Conservation (phyloP, 2,797 vertebrate species). For the Parauchenoglanis ngamensis region DNA sequence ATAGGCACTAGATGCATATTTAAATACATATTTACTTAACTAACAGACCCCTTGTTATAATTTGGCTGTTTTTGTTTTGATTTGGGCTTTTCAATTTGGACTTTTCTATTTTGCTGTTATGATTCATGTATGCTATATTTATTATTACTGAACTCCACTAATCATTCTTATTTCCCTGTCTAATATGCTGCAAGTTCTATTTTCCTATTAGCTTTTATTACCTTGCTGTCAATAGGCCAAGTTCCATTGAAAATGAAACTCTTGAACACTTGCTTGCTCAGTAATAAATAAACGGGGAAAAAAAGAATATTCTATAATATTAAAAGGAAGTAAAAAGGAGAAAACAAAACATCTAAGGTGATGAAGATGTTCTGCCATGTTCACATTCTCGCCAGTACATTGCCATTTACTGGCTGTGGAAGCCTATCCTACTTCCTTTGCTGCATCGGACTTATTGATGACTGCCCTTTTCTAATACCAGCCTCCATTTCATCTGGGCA, state of each 20-base stretch:
- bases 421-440: neutral
- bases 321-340: neutral
- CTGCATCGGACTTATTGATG: slow-evolving; percentile 38
- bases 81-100: too few species aligned
- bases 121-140: neutral
- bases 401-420: neutral
- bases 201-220: neutral
- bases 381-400: neutral
- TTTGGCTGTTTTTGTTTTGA: too few species aligned
- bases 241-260: neutral
- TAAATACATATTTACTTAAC: too few species aligned
- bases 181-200: neutral
- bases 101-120: neutral
- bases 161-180: neutral
- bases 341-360: neutral
- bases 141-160: neutral
- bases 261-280: neutral
- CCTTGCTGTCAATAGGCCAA: neutral
- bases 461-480: slow-evolving; percentile 49
- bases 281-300: too few species aligned
- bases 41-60: too few species aligned
- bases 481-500: slow-evolving; percentile 49
- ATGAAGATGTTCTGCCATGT: neutral
- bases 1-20: too few species aligned
- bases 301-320: neutral